These are phyloP conservation scores for Cyprinodon diabolis DNA, from an alignment of 2,797 vertebrate species.

Conservation along the genomic window DNA sequence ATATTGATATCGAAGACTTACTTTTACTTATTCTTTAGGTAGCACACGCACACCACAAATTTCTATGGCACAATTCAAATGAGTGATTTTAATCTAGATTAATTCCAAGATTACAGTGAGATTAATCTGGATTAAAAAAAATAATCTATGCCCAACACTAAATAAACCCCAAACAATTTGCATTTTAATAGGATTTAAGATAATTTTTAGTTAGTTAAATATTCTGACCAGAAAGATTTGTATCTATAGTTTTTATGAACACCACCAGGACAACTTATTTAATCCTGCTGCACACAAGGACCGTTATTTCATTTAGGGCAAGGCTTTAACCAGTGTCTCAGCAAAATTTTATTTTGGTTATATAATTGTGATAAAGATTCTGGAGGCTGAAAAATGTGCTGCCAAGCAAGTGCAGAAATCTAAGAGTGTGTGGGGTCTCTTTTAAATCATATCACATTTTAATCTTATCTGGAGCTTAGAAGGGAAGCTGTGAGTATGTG, in stretches of 20 bases:
- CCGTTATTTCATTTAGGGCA: constrained; percentile 9
- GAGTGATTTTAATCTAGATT: no score
- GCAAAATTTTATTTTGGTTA: no score
- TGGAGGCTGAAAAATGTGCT: constrained; percentile 3
- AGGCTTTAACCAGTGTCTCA: constrained; percentile 2
- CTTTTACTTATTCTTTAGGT: no score
- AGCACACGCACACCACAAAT: no score
- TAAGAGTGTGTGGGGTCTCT: constrained; percentile 37
- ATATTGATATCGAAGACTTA: no score
- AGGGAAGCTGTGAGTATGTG: constrained; percentile 39
- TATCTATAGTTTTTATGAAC: not conserved
- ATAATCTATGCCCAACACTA: no score
- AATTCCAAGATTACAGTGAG: no score
- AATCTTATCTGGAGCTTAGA: constrained; percentile 55
- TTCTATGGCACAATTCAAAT: no score
- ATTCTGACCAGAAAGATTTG: not conserved
- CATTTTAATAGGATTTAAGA: not conserved
- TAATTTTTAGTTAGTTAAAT: not conserved
- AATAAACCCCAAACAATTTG: no score
- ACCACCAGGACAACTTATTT: constrained; percentile 11
- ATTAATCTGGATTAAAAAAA: no score
- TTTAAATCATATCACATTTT: constrained; percentile 48
- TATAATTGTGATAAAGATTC: no score
- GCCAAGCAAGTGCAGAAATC: constrained; percentile 12
- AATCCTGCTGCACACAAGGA: not conserved